A percentile compares a stretch with the other conserved stretches of the same genome.
Conservation (phyloP, 92 coral and sea anemone genomes). For the Anthopleura xanthogrammica region DNA sequence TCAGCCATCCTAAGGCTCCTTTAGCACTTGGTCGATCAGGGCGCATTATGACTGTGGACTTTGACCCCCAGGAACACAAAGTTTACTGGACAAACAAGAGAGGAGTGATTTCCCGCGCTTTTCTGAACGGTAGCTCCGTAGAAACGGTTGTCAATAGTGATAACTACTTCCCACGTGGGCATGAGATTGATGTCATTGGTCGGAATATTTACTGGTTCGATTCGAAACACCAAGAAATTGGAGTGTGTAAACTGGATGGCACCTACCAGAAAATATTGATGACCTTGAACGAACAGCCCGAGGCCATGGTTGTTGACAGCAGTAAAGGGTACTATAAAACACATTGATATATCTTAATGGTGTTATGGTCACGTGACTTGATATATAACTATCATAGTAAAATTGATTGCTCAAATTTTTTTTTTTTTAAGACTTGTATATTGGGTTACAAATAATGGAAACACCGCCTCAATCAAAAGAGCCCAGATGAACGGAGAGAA, state of each 20-base stretch:
- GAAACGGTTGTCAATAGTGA: conserved; percentile 11
- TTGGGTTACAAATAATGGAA: conserved; percentile 4
- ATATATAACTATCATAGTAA: too few relatives aligned
- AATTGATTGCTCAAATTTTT: background rate
- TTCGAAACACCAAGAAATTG: background rate
- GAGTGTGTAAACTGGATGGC: conserved; percentile 31
- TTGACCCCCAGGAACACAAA: conserved; percentile 24
- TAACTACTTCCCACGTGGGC: conserved; percentile 12
- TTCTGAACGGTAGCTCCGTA: conserved; percentile 25
- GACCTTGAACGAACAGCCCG: conserved; percentile 6
- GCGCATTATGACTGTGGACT: conserved; percentile 20
- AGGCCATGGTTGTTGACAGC: conserved; percentile 30
- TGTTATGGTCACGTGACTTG: too few relatives aligned
- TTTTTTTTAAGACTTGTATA: conserved; percentile 11
- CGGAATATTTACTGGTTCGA: conserved; percentile 34
- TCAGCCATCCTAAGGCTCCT: conserved; percentile 11
- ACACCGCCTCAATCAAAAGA: background rate
- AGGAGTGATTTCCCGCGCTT: conserved; percentile 28
- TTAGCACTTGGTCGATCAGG: conserved; percentile 14
- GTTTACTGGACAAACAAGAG: conserved; percentile 28
- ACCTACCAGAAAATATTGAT: conserved; percentile 10
- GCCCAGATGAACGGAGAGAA: conserved; percentile 27
- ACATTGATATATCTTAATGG: too few relatives aligned
- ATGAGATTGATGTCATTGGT: conserved; percentile 25
- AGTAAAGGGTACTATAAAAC: conserved; percentile 3